Conservation (phyloP, 2,113 vertebrate species). For the Myxocyprinus asiaticus region DNA sequence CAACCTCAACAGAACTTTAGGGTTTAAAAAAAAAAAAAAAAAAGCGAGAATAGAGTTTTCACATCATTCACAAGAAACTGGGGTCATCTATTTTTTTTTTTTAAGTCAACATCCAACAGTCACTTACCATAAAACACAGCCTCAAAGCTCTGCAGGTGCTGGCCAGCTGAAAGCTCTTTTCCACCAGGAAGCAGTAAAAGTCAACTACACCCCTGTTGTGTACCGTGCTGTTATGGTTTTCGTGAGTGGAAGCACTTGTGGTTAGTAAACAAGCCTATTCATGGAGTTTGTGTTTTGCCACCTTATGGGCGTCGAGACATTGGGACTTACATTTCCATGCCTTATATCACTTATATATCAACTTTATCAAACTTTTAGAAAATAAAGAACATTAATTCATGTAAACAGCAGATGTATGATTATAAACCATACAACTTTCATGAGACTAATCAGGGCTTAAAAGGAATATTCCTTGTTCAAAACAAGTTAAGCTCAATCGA, state of each 20-base stretch:
- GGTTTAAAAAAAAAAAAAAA: too few relatives aligned
- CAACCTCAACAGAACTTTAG: too few relatives aligned
- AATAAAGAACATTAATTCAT: too few relatives aligned
- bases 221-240: constrained; percentile 47
- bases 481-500: too few relatives aligned
- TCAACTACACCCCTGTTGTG: constrained; percentile 51
- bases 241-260: constrained; percentile 53
- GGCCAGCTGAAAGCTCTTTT: constrained; percentile 61
- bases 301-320: constrained; percentile 48
- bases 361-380: background rate
- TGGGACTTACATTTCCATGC: background rate
- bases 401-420: too few relatives aligned
- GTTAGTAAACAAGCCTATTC: constrained; percentile 55
- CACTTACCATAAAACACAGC: background rate
- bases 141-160: constrained; percentile 63
- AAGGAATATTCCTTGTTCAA: too few relatives aligned
- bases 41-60: too few relatives aligned
- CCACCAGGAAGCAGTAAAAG: constrained; percentile 51
- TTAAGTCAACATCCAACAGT: too few relatives aligned
- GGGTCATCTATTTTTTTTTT: constrained; percentile 53
- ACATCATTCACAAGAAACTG: constrained; percentile 63
- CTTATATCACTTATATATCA: background rate
- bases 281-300: constrained; percentile 33
- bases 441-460: too few relatives aligned
- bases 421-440: too few relatives aligned